Conservation (phyloP, 2,888 invertebrate genomes). For the Molanna angustata region DNA sequence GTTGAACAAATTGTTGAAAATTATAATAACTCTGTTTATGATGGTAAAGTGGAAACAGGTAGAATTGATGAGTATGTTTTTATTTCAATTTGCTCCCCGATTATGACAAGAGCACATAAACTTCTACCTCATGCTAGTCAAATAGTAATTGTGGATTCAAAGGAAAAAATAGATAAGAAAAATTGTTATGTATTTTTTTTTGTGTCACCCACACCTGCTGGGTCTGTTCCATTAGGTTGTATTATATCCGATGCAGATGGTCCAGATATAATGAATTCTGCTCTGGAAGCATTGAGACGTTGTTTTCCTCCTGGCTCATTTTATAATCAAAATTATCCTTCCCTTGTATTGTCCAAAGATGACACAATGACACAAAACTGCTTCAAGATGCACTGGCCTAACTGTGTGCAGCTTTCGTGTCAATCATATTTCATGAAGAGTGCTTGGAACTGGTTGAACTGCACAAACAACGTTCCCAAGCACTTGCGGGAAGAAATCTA, state of each 20-base stretch:
- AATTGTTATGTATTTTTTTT: constrained; percentile 26
- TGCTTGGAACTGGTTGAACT: constrained; percentile 26
- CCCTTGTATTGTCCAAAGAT: constrained; percentile 20
- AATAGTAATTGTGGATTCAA: constrained; percentile 23
- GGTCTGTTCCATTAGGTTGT: constrained; percentile 26
- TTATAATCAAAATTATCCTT: constrained; percentile 22
- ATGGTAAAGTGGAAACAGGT: constrained; percentile 23
- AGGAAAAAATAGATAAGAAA: constrained; percentile 20
- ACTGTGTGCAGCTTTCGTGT: constrained; percentile 19
- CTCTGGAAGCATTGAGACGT: constrained; percentile 16
- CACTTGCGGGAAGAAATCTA: constrained; percentile 23
- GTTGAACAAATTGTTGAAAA: constrained; percentile 22
- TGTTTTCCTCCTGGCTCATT: constrained; percentile 26
- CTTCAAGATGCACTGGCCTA: constrained; percentile 24
- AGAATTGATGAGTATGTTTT: constrained; percentile 21
- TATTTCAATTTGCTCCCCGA: constrained; percentile 25
- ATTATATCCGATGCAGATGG: constrained; percentile 21
- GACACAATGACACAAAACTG: constrained; percentile 19
- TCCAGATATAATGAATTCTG: constrained; percentile 18
- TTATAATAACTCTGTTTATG: constrained; percentile 15
- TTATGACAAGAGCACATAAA: constrained; percentile 26
- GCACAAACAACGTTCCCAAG: constrained; percentile 26
- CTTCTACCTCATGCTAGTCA: constrained; percentile 21
- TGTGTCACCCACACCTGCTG: constrained; percentile 24
- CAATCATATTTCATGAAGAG: constrained; percentile 21